Percentiles rank a stretch among this genome's conserved stretches.
phyloP scores from a whole-genome alignment of 2,113 vertebrate genomes.

The Gobio gobio region DNA sequence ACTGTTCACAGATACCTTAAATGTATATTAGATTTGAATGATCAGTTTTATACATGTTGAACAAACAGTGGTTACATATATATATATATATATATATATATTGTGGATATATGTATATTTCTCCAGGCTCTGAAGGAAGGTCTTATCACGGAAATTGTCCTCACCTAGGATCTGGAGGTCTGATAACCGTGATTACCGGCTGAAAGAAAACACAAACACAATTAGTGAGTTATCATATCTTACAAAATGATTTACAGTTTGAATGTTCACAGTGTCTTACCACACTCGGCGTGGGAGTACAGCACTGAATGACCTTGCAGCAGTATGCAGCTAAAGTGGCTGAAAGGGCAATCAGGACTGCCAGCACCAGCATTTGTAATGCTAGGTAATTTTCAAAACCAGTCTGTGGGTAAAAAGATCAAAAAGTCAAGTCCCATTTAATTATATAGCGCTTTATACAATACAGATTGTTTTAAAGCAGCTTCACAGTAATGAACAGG shows the following conservation, averaged over 20 bases:
- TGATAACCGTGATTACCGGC: slow-evolving; percentile 72
- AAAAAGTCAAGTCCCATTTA: not conserved
- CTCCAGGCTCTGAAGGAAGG: not conserved
- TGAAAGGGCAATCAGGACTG: slow-evolving; percentile 67
- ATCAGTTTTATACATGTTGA: no score
- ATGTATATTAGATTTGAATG: no score
- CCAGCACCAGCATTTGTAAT: slow-evolving; percentile 52
- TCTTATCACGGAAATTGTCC: not conserved
- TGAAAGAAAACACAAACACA: slow-evolving; percentile 51
- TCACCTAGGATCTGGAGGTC: slow-evolving; percentile 50
- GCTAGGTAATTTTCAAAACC: slow-evolving; percentile 2
- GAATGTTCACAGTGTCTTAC: slow-evolving; percentile 59
- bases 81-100: not conserved
- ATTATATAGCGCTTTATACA: not conserved
- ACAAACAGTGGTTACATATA: not conserved
- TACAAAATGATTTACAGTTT: not conserved
- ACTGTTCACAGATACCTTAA: not conserved
- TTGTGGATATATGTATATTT: not conserved
- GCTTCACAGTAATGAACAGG: no score
- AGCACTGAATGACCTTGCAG: slow-evolving; percentile 77
- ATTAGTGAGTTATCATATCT: not conserved
- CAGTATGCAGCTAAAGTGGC: slow-evolving; percentile 69
- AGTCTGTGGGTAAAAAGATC: slow-evolving; percentile 46
- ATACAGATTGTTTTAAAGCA: not conserved
- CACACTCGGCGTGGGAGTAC: slow-evolving; percentile 61